phyloP scores from a whole-genome alignment of 2,113 vertebrate species.

The Meriones unguiculatus region DNA sequence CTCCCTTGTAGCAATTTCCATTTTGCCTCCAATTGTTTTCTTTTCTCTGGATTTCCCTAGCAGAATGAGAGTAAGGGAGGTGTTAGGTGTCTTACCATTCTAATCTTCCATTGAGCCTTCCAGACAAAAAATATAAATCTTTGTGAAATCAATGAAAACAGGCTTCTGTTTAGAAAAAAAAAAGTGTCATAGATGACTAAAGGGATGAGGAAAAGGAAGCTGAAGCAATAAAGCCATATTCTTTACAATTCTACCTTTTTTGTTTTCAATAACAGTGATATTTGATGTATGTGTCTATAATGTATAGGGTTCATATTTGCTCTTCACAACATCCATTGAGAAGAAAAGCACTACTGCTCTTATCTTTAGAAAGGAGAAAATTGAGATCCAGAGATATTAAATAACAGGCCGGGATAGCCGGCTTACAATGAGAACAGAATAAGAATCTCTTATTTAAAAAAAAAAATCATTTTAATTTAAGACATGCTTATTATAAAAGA shows the following conservation, averaged over 20 bases:
- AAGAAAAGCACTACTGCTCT: background rate
- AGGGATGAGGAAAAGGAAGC: background rate
- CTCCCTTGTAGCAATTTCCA: background rate
- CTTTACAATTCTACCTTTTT: conserved; percentile 5
- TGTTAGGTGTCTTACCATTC: background rate
- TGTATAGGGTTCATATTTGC: background rate
- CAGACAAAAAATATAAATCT: conserved; percentile 62
- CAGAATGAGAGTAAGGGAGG: background rate
- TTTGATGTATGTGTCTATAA: background rate
- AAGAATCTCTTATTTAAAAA: background rate
- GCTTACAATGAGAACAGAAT: background rate
- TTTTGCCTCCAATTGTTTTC: conserved; percentile 43
- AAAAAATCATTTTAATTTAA: background rate
- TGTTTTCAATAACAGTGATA: background rate
- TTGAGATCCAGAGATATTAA: background rate
- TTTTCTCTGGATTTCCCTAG: conserved; percentile 14
- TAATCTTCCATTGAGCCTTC: conserved; percentile 54
- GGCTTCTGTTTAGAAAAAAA: background rate
- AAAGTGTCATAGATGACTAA: conserved; percentile 21
- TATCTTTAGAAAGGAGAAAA: conserved; percentile 26
- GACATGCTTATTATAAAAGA: background rate
- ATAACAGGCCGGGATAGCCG: background rate
- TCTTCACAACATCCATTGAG: background rate
- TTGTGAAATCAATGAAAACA: conserved; percentile 54
- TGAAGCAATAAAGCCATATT: background rate